These are phyloP conservation scores for Equus przewalskii DNA, from an alignment of 2,113 vertebrate genomes.

Conservation along the genomic window DNA sequence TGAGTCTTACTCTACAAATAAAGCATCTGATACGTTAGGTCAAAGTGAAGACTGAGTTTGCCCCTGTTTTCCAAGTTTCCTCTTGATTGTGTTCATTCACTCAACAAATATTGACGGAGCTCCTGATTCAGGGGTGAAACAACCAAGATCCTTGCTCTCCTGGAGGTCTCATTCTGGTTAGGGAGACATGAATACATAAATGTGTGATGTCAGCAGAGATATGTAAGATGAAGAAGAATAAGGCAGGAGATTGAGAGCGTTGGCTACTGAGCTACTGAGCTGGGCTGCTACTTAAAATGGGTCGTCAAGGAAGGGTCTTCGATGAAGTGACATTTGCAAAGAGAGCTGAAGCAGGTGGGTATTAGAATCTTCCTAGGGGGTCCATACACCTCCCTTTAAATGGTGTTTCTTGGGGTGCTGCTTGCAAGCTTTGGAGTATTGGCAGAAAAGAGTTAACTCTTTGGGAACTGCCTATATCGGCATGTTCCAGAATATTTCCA, in stretches of 20 bases:
- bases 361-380: background rate
- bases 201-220: background rate
- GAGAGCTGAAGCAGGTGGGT: rapidly evolving
- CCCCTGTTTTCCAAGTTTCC: background rate
- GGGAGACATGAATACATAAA: no score
- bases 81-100: background rate
- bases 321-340: background rate
- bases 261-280: background rate
- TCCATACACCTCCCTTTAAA: rapidly evolving
- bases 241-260: background rate
- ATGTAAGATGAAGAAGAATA: rapidly evolving
- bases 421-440: rapidly evolving
- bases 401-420: no score
- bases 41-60: background rate
- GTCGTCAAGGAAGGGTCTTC: no score
- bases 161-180: background rate
- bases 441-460: background rate
- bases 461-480: background rate
- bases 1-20: background rate
- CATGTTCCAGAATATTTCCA: background rate
- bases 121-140: no score
- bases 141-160: background rate
- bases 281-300: background rate
- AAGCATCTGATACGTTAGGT: background rate
- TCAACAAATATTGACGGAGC: background rate